Evolutionary conservation across 2,888 invertebrate genomes (phyloP).

Genomic region (Eristalis pertinax): DNA sequence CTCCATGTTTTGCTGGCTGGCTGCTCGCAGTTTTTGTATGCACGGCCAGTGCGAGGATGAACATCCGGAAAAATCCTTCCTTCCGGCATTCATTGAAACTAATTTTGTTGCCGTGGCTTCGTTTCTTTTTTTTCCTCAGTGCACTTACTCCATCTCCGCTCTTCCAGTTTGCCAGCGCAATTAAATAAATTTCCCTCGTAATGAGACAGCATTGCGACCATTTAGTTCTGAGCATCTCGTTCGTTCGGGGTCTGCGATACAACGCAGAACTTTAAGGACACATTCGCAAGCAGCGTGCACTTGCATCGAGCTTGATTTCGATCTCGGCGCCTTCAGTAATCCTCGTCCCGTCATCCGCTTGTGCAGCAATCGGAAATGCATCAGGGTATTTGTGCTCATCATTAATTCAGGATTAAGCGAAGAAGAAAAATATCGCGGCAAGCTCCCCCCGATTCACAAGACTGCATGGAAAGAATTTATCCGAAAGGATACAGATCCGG

Average conservation of each 20-base stretch:
- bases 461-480: background rate
- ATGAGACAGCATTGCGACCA: slow-evolving; percentile 21
- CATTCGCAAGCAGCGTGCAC: too few species aligned
- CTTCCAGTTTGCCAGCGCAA: slow-evolving; percentile 4
- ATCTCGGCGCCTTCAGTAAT: background rate
- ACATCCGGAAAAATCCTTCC: background rate
- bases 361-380: background rate
- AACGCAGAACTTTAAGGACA: background rate
- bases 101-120: slow-evolving; percentile 15
- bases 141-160: background rate
- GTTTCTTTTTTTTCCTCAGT: background rate
- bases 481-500: background rate
- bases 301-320: too few species aligned
- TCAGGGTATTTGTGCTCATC: background rate
- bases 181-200: slow-evolving; percentile 34
- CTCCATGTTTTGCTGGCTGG: slow-evolving; percentile 5
- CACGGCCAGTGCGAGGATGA: background rate
- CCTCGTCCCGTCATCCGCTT: background rate
- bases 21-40: background rate
- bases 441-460: background rate
- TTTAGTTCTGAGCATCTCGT: background rate
- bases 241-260: background rate
- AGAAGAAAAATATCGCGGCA: background rate
- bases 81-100: slow-evolving; percentile 29
- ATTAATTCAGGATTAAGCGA: background rate